Base-by-base conservation (phyloP, 1,140 invertebrate species). In the Macrobrachium nipponense region DNA sequence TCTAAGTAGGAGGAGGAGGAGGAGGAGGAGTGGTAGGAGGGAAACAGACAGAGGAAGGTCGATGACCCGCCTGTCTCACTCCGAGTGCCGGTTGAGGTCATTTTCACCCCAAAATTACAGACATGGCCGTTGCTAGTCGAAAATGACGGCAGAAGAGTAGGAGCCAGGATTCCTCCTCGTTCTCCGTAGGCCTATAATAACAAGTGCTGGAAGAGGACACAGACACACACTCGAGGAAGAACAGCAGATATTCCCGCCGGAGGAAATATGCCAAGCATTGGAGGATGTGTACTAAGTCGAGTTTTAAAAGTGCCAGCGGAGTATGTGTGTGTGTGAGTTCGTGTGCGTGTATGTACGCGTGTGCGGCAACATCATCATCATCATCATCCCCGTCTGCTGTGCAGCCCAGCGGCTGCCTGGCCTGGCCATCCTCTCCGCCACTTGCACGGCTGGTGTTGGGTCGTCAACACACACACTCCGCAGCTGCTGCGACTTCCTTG, bases 61-160 rank as follows among this genome's bases (percentile, higher is more conserved):
- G 82, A 84, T 84, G 82, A 84, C 82, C 82, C 61, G 82, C 82
- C 44, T 64, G 80, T 73, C 66, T 82, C 62, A 60, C 80, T 73
- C 75, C 78, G 51, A 84, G 82, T 84, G 82, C 82, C 82, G 61
- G 82, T 84, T 84, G 18, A 64, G 82, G 66, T n/a, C 75, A 84
- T 84, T 84, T 84, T 68, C 73, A 64, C 62, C 43, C 15, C 36
- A 84, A 84, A 77, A 66, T 44, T 43, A 23, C 44, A 62, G 66
- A 51, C 51, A 51, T 51, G 51, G 51, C 51, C 51, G 8, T 51
- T 51, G 51, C 51, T 51, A 51, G 7, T 51, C 12, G 51, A 36
- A 36, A 36, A 36, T 4, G 27, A 36, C 27, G 51, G 51, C 7
- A 51, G 12, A 51, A 6, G 12, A 51, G n/a, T n/a, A n/a, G 51